Conservation (phyloP, 2,888 invertebrate species). For the Heliconius hortense region DNA sequence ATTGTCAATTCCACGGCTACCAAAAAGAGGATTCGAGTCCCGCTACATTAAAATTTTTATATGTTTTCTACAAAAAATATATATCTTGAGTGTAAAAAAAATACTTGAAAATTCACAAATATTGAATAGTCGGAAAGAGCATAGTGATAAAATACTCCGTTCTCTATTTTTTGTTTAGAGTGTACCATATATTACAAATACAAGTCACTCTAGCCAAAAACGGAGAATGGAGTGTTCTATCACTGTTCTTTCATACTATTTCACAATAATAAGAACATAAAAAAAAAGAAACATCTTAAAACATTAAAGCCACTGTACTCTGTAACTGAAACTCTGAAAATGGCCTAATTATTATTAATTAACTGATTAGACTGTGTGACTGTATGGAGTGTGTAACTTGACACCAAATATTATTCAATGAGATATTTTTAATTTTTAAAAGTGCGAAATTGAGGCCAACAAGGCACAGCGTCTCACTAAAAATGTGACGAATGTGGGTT, state of each 20-base stretch:
- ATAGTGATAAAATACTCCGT: too few species aligned
- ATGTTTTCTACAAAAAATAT: too few species aligned
- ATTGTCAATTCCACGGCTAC: too few species aligned
- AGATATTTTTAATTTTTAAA: neutral
- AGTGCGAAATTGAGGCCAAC: neutral
- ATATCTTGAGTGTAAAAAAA: too few species aligned
- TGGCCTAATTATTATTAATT: constrained; percentile 39
- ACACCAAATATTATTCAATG: neutral
- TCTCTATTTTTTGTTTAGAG: too few species aligned
- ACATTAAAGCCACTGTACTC: constrained; percentile 18
- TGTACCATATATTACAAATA: too few species aligned
- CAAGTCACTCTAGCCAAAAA: neutral
- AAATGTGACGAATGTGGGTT: too few species aligned
- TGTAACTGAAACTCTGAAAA: constrained; percentile 37
- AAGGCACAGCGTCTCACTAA: neutral
- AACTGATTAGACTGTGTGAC: constrained; percentile 24
- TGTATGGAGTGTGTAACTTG: neutral
- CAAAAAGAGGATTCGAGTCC: too few species aligned
- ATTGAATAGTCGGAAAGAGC: too few species aligned
- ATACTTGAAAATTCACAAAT: too few species aligned
- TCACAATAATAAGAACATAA: neutral
- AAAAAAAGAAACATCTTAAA: constrained; percentile 7
- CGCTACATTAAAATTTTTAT: too few species aligned
- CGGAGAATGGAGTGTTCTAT: neutral
- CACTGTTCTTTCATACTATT: neutral